Base-by-base conservation (phyloP, 2,797 vertebrate genomes). In the Notoglanidium macrostoma region DNA sequence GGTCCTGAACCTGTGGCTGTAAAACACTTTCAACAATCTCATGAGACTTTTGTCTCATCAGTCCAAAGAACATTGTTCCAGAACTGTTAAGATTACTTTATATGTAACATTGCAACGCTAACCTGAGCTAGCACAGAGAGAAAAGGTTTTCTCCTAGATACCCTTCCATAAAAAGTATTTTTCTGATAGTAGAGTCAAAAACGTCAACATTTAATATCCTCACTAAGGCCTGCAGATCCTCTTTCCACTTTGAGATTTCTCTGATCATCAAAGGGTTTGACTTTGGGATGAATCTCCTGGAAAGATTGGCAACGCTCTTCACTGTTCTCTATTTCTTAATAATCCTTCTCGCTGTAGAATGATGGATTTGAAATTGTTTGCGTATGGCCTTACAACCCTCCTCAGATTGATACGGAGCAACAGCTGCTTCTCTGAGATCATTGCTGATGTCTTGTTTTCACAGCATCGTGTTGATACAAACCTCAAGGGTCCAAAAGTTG, bases 321-420 rank as follows among this genome's bases (percentile, higher is more conserved):
- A 44, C n/a, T 59, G 57, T 63, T 63, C 23, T 80, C 44, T 32
- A 23, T 67, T 83, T 29, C 5, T 65, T 82, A 21, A 46, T 82
- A 82, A 29, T 82, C 40, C 14, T 65, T 67, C 54, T 79, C 8
- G 12, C 15, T 65, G 79, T 46, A 65, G 40, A 82, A 82, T 65
- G 65, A 46, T 65, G 59, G 26, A 65, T 63, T 81, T 81, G 26
- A 44, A n/a, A 46, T 44, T 46, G 79, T 65, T 63, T 63, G 79
- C 59, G 46, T 63, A n/a, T 63, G 57, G 23, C 79, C 40, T 79
- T 59, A 79, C 35, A 40, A 59, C 54, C 78, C 23, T 61, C 12
- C 57, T 55, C 32, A 61, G 55, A 81, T n/a, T 35, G 29, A 61
- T 81, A n/a, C 63, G 11, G 46, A 81, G 57, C 79, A 63, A 44